Conservation (phyloP, 2,797 vertebrate genomes). For the Furcifer pardalis region DNA sequence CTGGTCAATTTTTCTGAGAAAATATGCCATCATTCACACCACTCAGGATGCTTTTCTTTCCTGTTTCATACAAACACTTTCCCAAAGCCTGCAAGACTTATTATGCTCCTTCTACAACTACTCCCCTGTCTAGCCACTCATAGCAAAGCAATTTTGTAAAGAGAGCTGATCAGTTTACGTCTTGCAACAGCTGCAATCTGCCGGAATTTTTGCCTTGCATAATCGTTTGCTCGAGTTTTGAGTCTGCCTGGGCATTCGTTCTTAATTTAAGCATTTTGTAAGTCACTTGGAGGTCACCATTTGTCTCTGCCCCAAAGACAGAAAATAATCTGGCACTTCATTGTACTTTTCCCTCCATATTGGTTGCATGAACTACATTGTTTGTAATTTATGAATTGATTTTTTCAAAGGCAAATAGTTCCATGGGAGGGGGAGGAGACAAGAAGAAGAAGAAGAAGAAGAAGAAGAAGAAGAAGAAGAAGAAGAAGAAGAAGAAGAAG, state of each 20-base stretch:
- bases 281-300: neutral
- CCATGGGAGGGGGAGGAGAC: too few species aligned
- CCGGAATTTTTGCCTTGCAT: too few species aligned
- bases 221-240: neutral
- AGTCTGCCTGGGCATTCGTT: neutral
- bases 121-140: neutral
- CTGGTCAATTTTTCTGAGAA: neutral
- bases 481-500: neutral
- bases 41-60: neutral
- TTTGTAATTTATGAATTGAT: neutral
- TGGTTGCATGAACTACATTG: neutral
- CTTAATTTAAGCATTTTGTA: neutral
- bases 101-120: neutral
- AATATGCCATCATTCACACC: neutral
- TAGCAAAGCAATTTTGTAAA: neutral
- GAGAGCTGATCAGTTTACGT: neutral
- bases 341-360: neutral
- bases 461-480: neutral
- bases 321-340: neutral
- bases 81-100: neutral
- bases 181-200: neutral
- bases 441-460: neutral
- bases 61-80: neutral
- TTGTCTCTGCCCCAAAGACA: neutral
- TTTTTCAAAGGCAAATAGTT: neutral